Conservation (phyloP, 2,113 vertebrate species). For the Leptosomus discolor region DNA sequence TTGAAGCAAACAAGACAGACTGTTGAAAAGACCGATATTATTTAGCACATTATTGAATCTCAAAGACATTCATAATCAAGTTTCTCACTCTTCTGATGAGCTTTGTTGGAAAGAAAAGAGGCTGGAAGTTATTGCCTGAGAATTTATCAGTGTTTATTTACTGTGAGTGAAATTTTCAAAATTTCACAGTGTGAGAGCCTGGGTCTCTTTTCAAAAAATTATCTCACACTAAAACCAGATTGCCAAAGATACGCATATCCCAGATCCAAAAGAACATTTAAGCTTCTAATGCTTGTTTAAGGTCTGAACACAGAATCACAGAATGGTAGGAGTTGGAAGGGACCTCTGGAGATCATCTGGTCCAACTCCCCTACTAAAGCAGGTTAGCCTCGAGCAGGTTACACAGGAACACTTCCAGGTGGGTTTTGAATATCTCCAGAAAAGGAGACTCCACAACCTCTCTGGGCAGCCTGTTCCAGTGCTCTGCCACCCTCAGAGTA, state of each 20-base stretch:
- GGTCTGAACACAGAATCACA: no score
- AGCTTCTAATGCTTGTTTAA: background rate
- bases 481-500: no score
- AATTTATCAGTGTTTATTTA: conserved; percentile 15
- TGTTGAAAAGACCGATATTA: conserved; percentile 48
- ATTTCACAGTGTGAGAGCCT: background rate
- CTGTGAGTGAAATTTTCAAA: background rate
- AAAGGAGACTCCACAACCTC: no score
- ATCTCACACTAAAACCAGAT: background rate
- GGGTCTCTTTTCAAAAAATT: background rate
- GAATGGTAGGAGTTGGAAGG: no score
- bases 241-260: background rate
- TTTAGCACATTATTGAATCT: conserved; percentile 50
- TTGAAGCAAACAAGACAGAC: conserved; percentile 35
- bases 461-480: no score
- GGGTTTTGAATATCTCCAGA: no score
- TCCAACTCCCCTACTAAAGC: no score
- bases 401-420: no score
- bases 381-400: no score
- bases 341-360: no score
- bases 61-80: conserved; percentile 22
- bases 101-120: background rate
- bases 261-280: background rate
- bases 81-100: conserved; percentile 34
- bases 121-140: background rate